Percentiles rank a stretch among this genome's conserved stretches.
These are phyloP conservation scores for Neopipo cinnamomea DNA, from an alignment of 2,113 vertebrate species.

Conservation along the genomic window DNA sequence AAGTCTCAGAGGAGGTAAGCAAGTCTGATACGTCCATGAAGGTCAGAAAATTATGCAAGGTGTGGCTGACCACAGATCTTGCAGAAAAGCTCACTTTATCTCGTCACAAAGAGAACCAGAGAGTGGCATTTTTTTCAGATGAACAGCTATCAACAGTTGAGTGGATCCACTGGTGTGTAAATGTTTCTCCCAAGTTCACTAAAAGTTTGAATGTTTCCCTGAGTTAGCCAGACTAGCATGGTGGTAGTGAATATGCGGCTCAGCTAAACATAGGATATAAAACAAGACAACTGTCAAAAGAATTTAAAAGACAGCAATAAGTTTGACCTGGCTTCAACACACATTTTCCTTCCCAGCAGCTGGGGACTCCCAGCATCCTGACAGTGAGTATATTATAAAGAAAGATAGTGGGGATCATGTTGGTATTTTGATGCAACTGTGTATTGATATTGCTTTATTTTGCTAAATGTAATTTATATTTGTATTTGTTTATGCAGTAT, in stretches of 20 bases:
- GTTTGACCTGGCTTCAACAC: neutral
- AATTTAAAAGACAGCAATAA: neutral
- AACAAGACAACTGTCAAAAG: neutral
- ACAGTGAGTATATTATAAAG: neutral
- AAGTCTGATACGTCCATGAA: rapidly evolving
- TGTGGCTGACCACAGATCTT: neutral
- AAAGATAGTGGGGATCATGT: rapidly evolving
- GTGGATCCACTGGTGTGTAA: neutral
- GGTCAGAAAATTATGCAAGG: neutral
- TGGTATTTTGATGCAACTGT: neutral
- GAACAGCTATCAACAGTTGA: neutral
- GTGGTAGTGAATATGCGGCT: neutral
- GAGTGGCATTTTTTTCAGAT: neutral
- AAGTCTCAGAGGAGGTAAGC: neutral
- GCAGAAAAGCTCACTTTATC: neutral
- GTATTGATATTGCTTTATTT: neutral
- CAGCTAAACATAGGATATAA: neutral
- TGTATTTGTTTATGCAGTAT: neutral
- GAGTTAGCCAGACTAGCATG: neutral
- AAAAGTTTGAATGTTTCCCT: neutral
- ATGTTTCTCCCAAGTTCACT: neutral
- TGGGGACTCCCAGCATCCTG: neutral
- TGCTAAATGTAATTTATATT: neutral
- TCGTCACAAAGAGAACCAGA: neutral
- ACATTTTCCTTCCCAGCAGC: neutral